Conservation (phyloP, 2,888 invertebrate genomes). For the Ryuthela nishihirai region DNA sequence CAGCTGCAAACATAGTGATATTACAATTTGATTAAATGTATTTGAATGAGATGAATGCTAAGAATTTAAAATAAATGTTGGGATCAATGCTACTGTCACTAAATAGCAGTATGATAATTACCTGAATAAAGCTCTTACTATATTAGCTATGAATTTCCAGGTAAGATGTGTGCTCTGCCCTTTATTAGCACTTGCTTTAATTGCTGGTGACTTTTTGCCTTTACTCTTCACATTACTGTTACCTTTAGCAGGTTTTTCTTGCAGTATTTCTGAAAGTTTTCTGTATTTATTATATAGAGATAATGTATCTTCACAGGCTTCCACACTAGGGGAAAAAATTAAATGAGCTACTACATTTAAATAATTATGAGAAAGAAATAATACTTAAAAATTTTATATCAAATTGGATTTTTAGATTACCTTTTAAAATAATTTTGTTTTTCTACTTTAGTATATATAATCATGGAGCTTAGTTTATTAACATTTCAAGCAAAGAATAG, state of each 20-base stretch:
- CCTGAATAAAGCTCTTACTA: not conserved
- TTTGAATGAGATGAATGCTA: too few species aligned
- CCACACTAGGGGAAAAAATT: not conserved
- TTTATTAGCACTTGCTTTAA: too few species aligned
- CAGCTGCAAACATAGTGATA: too few species aligned
- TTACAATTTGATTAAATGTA: too few species aligned
- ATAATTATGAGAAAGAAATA: not conserved
- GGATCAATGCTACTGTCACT: too few species aligned
- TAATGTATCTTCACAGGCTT: slow-evolving; percentile 16
- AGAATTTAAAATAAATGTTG: too few species aligned
- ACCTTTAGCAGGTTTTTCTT: not conserved
- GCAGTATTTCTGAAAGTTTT: slow-evolving; percentile 3
- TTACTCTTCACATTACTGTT: not conserved
- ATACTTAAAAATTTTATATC: not conserved
- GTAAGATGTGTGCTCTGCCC: not conserved
- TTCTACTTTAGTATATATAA: too few species aligned
- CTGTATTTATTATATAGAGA: slow-evolving; percentile 15
- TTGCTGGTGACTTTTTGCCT: not conserved
- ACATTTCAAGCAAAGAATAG: too few species aligned
- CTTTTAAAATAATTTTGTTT: too few species aligned
- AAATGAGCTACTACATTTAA: not conserved
- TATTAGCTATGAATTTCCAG: not conserved
- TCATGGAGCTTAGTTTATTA: too few species aligned
- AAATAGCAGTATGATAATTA: too few species aligned
- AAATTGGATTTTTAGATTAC: not conserved